A percentile compares a stretch with the other conserved stretches of the same genome.
Conservation (phyloP, 2,888 invertebrate species). For the Aleiodes leptofemur region DNA sequence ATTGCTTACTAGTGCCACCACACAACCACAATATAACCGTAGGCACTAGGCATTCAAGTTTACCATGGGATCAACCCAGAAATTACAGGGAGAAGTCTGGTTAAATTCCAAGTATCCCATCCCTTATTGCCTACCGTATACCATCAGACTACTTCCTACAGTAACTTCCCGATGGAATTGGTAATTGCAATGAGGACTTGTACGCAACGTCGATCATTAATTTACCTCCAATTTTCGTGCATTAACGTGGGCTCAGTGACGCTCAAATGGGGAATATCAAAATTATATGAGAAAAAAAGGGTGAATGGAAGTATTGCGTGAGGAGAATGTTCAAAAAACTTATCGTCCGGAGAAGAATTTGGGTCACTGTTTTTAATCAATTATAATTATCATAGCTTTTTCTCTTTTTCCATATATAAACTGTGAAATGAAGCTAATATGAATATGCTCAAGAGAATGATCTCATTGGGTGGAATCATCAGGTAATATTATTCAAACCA, state of each 20-base stretch:
- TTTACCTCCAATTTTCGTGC: conserved; percentile 46
- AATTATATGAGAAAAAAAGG: too few relatives aligned
- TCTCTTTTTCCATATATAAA: too few relatives aligned
- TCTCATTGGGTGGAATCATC: too few relatives aligned
- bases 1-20: conserved; percentile 34
- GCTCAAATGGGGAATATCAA: too few relatives aligned
- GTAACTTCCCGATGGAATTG: conserved; percentile 54
- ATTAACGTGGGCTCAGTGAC: conserved; percentile 19
- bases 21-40: conserved; percentile 59
- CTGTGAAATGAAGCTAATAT: too few relatives aligned
- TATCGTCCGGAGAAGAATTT: too few relatives aligned
- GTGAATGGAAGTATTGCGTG: too few relatives aligned
- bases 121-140: conserved; percentile 15
- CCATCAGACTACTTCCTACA: conserved; percentile 10
- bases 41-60: conserved; percentile 59
- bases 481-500: too few relatives aligned
- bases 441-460: too few relatives aligned
- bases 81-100: conserved; percentile 65
- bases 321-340: too few relatives aligned
- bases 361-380: too few relatives aligned
- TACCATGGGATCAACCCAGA: conserved; percentile 65
- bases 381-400: too few relatives aligned
- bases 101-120: conserved; percentile 35
- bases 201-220: conserved; percentile 45
- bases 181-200: conserved; percentile 64